These are phyloP conservation scores for Lycaon pictus DNA, from an alignment of 2,113 vertebrate species.

Conservation along the genomic window DNA sequence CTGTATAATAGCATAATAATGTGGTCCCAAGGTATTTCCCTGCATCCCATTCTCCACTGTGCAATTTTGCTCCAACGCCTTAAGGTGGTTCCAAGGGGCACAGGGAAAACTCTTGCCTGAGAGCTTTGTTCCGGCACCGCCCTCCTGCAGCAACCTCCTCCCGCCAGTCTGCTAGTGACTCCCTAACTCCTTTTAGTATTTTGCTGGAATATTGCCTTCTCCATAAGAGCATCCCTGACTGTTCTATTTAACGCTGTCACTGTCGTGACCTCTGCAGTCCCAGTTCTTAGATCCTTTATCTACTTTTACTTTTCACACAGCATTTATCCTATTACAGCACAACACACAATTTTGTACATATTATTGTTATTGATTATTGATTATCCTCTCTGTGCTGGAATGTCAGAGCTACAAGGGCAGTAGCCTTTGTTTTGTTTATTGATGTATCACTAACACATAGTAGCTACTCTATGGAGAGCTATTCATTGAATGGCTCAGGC, in stretches of 20 bases:
- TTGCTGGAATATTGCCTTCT: not conserved
- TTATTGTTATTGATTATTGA: not conserved
- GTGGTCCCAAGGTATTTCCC: no score
- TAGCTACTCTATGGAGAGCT: not conserved
- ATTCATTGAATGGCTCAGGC: not conserved
- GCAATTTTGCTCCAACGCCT: not conserved
- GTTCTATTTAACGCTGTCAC: accelerated
- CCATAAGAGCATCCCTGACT: not conserved
- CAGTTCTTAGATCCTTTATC: accelerated
- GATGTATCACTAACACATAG: no score
- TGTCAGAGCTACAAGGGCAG: not conserved
- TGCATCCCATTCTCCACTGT: accelerated
- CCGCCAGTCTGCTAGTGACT: accelerated
- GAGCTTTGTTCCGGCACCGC: not conserved
- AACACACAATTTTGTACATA: not conserved
- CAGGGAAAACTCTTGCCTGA: not conserved
- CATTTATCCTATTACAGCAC: not conserved
- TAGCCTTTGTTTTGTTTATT: not conserved
- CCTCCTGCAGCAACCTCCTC: not conserved
- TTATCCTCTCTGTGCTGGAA: not conserved
- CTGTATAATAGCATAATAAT: accelerated
- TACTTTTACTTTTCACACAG: not conserved
- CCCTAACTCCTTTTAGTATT: not conserved
- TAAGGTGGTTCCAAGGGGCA: accelerated
- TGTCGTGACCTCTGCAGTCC: no score